Percentiles rank a stretch among this genome's conserved stretches.
Conservation (phyloP, 2,797 vertebrate species). For the Enteromius thamalakanensis region DNA sequence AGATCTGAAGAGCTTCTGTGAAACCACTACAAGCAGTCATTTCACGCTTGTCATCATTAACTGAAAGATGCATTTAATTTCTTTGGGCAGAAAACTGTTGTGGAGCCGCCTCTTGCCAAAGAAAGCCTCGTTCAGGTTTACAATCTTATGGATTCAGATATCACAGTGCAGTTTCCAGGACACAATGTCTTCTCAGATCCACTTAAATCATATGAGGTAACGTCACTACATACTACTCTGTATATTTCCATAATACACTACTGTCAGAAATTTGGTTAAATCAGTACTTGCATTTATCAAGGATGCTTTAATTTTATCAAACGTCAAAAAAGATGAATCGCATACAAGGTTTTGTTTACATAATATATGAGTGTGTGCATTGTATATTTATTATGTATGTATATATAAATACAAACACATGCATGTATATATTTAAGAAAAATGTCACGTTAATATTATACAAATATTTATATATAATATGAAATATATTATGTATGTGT, state of each 20-base stretch:
- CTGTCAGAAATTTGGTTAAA: background rate
- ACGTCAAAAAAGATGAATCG: background rate
- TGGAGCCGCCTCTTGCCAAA: constrained; percentile 72
- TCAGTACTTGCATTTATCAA: background rate
- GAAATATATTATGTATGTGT: too few species aligned
- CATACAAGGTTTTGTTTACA: background rate
- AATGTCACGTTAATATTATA: background rate
- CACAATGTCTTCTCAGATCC: constrained; percentile 69
- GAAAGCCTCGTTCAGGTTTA: constrained; percentile 84
- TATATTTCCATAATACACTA: background rate
- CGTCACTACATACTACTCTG: background rate
- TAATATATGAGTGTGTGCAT: background rate
- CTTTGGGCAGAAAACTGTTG: constrained; percentile 79
- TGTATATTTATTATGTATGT: background rate
- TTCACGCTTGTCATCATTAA: background rate
- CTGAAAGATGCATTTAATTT: constrained; percentile 7
- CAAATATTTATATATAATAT: background rate
- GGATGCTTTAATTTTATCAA: background rate
- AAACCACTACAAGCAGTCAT: background rate
- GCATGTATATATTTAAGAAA: background rate
- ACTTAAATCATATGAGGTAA: constrained; percentile 79
- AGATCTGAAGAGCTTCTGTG: background rate
- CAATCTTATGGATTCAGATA: constrained; percentile 80
- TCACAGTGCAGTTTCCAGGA: constrained; percentile 72
- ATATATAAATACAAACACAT: background rate